Conservation (phyloP, 2,888 invertebrate species). For the Oxyscelio sp. region DNA sequence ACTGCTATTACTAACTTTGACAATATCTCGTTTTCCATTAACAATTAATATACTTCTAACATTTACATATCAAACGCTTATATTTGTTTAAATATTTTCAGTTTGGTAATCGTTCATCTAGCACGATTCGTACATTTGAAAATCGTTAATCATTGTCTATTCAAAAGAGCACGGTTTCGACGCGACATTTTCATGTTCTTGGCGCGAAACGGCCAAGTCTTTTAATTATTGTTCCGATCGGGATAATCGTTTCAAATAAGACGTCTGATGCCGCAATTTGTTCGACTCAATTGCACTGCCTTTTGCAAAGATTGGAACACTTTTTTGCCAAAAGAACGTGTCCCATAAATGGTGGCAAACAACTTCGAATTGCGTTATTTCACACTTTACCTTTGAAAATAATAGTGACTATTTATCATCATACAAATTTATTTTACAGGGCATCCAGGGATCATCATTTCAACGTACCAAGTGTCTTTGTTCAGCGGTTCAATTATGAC, state of each 20-base stretch:
- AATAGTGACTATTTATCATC: no score
- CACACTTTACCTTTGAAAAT: slow-evolving; percentile 29
- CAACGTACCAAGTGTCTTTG: slow-evolving; percentile 21
- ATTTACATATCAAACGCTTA: no score
- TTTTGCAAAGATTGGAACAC: not conserved
- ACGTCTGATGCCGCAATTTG: slow-evolving; percentile 10
- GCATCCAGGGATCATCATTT: not conserved
- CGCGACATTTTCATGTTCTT: slow-evolving; percentile 42
- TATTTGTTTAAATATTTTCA: slow-evolving; percentile 15
- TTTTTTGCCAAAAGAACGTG: not conserved
- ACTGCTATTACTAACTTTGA: no score
- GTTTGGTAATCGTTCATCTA: slow-evolving; percentile 26
- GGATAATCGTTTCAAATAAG: not conserved
- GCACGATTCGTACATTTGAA: slow-evolving; percentile 49
- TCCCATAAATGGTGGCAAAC: not conserved
- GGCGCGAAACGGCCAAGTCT: slow-evolving; percentile 14
- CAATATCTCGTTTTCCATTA: no score
- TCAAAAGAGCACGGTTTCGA: slow-evolving; percentile 41
- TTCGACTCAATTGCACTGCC: not conserved
- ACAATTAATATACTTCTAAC: no score
- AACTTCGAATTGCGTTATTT: not conserved
- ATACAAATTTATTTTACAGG: slow-evolving; percentile 25
- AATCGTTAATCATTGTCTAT: slow-evolving; percentile 52
- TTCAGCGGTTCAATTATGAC: not conserved
- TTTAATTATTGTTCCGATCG: slow-evolving; percentile 19